A percentile compares a stretch with the other conserved stretches of the same genome.
Conservation (phyloP, 1,140 invertebrate species). For the Oryzaephilus surinamensis region DNA sequence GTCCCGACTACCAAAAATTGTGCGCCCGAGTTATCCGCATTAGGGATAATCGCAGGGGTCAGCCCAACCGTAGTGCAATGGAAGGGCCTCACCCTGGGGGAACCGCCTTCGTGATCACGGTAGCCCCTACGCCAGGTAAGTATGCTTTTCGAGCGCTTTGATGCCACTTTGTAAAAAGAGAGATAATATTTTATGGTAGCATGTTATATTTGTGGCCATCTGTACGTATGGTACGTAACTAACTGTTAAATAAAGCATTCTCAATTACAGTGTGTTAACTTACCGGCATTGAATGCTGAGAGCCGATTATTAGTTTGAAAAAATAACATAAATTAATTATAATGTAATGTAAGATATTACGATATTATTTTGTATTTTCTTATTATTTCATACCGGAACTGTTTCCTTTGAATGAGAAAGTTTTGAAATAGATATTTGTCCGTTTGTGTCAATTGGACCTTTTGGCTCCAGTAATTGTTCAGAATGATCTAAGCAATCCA, state of each 20-base stretch:
- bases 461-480: slow-evolving; percentile 41
- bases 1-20: slow-evolving; percentile 2
- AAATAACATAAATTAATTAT: slow-evolving; percentile 4
- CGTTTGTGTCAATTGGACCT: slow-evolving; percentile 53
- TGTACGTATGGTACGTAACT: no score
- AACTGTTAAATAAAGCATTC: no score
- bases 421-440: slow-evolving; percentile 56
- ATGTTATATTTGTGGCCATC: no score
- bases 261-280: no score
- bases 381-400: slow-evolving; percentile 51
- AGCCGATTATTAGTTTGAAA: no score
- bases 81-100: slow-evolving; percentile 39
- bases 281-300: slow-evolving; percentile 11
- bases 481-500: slow-evolving; percentile 51
- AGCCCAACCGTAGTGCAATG: slow-evolving; percentile 8
- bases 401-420: slow-evolving; percentile 43
- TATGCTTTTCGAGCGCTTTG: slow-evolving; percentile 2
- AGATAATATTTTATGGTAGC: no score
- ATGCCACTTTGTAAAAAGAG: no score
- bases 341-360: not conserved
- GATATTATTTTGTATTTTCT: not conserved
- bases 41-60: slow-evolving; percentile 12
- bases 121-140: slow-evolving; percentile 32
- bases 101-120: slow-evolving; percentile 56
- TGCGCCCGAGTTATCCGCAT: slow-evolving; percentile 1